Evolutionary conservation across 2,888 invertebrate genomes (phyloP), one percentile per base, ranked within the genome.

Genomic region (Molanna angustata): DNA sequence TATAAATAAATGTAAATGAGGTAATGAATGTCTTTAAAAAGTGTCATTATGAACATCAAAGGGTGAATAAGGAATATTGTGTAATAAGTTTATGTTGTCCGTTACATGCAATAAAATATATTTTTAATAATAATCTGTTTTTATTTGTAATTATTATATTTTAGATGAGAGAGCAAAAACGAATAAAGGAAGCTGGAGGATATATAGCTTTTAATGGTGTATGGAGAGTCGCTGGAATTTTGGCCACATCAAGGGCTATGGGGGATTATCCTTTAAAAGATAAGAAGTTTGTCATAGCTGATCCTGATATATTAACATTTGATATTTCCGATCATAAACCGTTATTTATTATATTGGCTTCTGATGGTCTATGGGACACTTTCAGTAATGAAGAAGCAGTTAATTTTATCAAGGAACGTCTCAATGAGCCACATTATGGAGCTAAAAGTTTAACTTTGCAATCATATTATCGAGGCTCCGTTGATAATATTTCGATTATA

Each of bases 361-460:
- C 94, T 1, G 97, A 97, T 76, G 97, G 97, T 1, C 78, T 97
- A 22, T 97, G 96, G 96, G 97, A 97, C 69, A 94, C 93, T 16
- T 94, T 96, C 69, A 81, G 87, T 37, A 96, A 96, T 71, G 94
- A 96, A 68, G 96, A 96, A 71, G 96, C 96, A 19, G 85, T 94
- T 11, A 85, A 84, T 62, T 95, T 88, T 69, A 85, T 95, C 48
- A 89, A 88, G 70, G 89, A 92, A 64, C 82, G 90, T 62, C 77
- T 94, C 35, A 82, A 88, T 65, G 94, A 94, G 72, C 83, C 90
- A 3, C 88, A 91, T 68, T 90, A 82, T 73, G 95, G 94, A 57
- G 95, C 96, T 49, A 94, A 93, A 72, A 91, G 91, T 67, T 80
- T 97, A 61, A 88, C 92, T 17, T 76, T 93, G 61, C 91, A 94